Evolutionary conservation across 2,113 vertebrate species (phyloP), one percentile per base, ranked within the genome.

Genomic region (Chamaetylas fuelleborni): DNA sequence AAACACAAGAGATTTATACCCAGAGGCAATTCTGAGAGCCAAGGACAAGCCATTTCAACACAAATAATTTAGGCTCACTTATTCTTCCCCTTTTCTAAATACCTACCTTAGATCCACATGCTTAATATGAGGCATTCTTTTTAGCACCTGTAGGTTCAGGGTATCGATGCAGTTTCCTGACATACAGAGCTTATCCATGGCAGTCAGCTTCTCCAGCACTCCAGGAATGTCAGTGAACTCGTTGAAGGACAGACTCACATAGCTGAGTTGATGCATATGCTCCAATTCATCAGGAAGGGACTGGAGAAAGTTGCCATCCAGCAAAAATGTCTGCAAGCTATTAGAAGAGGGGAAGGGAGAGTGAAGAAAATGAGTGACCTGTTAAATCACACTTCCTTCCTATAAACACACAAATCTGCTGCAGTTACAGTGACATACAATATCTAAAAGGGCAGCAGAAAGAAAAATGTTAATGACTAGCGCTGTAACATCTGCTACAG

Each of bases 121-220:
- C 94, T 99, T 99, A 95, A 99, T 97, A 45, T 98, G 98, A 78
- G 99, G 98, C 97, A 99, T 98, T 81, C 97, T 97, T 82, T 94
- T 97, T 91, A 99, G 98, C 47, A 97, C 97, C 94, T 99, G 98
- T 28, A 99, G 97, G 51, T 94, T 95, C 66, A 99, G 98, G 6
- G 95, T 98, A 62, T 98, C 98, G 67, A 99, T 69, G 95, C 98
- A 98, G 96, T 99, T 99, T 80, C 99, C 99, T 8, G 99, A 98
- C 99, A 99, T 99, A 86, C 99, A 99, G 40, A 99, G 98, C 83
- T 99, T 99, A 95, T 99, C 99, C 98, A 99, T 97, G 74, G 98
- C 98, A 45, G 98, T 95, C 92, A 99, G 72, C 57, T 98, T 98
- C 98, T 99, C 99, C 96, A 99, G 92, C 24, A 99, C 99, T 54